These are phyloP conservation scores for Tillus elongatus DNA, from an alignment of 2,888 invertebrate genomes.

Conservation along the genomic window DNA sequence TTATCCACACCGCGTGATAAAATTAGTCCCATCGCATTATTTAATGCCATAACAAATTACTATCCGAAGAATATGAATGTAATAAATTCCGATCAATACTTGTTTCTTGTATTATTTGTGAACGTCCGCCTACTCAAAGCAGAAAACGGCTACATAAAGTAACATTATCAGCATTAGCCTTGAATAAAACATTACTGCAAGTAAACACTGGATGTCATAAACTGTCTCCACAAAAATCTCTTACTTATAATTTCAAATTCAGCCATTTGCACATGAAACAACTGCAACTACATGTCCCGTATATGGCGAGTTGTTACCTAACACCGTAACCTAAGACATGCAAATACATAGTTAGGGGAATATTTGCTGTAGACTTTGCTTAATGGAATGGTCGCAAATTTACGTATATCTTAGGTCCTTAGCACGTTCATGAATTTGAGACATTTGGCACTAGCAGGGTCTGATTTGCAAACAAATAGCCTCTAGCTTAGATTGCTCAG, in stretches of 20 bases:
- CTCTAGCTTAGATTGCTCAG: too few relatives aligned
- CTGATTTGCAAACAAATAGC: too few relatives aligned
- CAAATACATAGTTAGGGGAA: too few relatives aligned
- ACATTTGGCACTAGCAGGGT: too few relatives aligned
- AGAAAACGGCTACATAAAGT: constrained; percentile 20
- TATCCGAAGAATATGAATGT: neutral
- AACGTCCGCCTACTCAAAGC: neutral
- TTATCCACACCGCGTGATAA: neutral
- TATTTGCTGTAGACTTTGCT: too few relatives aligned
- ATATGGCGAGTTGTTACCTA: too few relatives aligned
- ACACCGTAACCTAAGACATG: too few relatives aligned
- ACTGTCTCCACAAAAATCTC: constrained; percentile 28
- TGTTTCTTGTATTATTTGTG: constrained; percentile 1
- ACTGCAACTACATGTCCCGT: constrained; percentile 12
- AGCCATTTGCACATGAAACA: constrained; percentile 33
- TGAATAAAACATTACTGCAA: constrained; percentile 31
- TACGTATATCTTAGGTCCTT: too few relatives aligned
- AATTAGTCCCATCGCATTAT: neutral
- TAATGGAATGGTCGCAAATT: too few relatives aligned
- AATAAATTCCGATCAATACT: constrained; percentile 3
- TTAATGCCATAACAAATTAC: neutral
- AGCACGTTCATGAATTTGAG: too few relatives aligned
- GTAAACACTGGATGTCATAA: constrained; percentile 30
- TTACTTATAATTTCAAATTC: constrained; percentile 35
- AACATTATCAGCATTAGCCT: constrained; percentile 24